Base-by-base conservation (phyloP, 2,797 vertebrate species). In the Anomalospiza imberbis region DNA sequence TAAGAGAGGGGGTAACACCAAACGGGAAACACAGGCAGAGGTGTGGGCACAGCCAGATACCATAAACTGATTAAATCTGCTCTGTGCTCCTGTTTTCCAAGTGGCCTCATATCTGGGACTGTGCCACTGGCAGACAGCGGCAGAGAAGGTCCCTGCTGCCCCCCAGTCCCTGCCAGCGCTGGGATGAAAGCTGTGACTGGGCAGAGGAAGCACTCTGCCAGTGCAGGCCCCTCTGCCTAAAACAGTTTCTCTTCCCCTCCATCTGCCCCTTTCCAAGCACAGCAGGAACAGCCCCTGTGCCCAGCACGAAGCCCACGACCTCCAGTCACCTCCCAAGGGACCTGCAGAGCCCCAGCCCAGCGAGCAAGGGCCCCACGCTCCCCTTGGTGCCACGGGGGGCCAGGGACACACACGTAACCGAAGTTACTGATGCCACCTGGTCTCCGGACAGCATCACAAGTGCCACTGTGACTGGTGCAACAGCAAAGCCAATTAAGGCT, bases 281-380 rank as follows among this genome's bases (percentile, higher is more conserved):
- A 6, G 48, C 74, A 60, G 47, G 25, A 85, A 54, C 54, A 85
- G 18, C 9, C 24, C 45, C 60, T 40, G 78, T 44, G 57, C 40
- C 32, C 13, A 10, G 3, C 66, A 66, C 73, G 48, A 65, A 53
- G 45, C 72, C 38, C 51, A 70, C 0, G 4, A 38, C 10, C 5
- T 1, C 0, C 67, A n/a, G 50, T 4, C 50, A 53, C 74, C 58
- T 81, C 47, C 60, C 67, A 34, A 10, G 14, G 62, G 45, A 40
- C n/a, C 73, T 17, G 31, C 74, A 68, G 47, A 72, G 84, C 32
- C 38, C 45, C 50, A 67, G 17, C 20, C 45, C 1, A 0, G 11
- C 0, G 0, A 51, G 36, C 0, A 0, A 74, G 70, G 53, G 34
- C n/a, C 74, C 17, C 1, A 0, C 0, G 0, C 13, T 34, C 18